A percentile compares a stretch with the other conserved stretches of the same genome.
phyloP scores from a whole-genome alignment of 2,797 vertebrate species.

The Nothura maculosa region DNA sequence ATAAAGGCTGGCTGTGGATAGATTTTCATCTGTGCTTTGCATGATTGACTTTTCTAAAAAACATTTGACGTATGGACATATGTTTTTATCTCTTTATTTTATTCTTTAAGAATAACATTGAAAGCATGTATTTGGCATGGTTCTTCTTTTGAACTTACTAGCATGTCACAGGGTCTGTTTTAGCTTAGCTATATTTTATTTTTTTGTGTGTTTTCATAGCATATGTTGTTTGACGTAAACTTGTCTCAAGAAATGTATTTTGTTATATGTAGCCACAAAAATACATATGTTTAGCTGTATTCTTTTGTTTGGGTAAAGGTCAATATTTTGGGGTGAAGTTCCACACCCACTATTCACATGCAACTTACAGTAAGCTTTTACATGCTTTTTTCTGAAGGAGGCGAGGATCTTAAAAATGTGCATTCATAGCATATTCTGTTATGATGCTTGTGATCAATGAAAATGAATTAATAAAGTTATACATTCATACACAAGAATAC shows the following conservation, averaged over 20 bases:
- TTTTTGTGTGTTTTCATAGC: constrained; percentile 45
- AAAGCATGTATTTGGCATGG: constrained; percentile 49
- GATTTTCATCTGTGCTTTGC: constrained; percentile 13
- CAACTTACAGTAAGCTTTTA: background rate
- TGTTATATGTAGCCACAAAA: constrained; percentile 34
- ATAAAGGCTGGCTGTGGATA: background rate
- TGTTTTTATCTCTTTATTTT: background rate
- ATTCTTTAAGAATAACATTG: background rate
- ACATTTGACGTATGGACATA: background rate
- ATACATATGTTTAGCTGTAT: background rate
- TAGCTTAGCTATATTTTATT: constrained; percentile 36
- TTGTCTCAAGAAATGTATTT: constrained; percentile 42
- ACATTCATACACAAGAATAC: background rate
- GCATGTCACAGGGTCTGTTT: constrained; percentile 20
- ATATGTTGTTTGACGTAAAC: constrained; percentile 25
- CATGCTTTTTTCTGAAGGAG: background rate
- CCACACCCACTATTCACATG: background rate
- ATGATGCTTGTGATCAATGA: background rate
- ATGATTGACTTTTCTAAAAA: background rate
- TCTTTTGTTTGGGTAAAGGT: background rate
- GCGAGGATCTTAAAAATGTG: background rate
- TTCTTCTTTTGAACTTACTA: constrained; percentile 18
- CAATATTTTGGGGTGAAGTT: background rate
- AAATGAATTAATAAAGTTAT: background rate
- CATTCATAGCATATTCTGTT: constrained; percentile 22